phyloP scores from a whole-genome alignment of 2,113 vertebrate genomes.

The Platichthys stellatus region DNA sequence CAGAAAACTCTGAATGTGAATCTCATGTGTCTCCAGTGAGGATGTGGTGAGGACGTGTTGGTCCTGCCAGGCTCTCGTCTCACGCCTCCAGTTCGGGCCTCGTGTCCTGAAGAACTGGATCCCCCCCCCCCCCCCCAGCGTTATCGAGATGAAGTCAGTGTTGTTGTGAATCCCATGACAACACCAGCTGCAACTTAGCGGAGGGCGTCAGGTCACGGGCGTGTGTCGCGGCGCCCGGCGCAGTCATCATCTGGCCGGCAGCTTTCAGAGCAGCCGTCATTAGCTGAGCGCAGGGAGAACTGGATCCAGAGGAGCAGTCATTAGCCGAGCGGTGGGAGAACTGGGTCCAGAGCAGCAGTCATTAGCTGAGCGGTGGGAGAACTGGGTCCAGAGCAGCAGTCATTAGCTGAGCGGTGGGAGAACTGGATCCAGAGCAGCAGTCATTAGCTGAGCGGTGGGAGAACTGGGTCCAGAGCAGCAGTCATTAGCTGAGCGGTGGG shows the following conservation, averaged over 20 bases:
- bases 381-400: too few species aligned
- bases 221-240: constrained; percentile 13
- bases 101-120: constrained; percentile 3
- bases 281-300: too few species aligned
- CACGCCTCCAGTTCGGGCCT: constrained; percentile 7
- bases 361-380: too few species aligned
- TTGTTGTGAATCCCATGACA: constrained; percentile 58
- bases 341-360: neutral
- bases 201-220: constrained; percentile 29
- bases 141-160: constrained; percentile 52
- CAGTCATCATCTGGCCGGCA: constrained; percentile 35
- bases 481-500: too few species aligned
- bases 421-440: neutral
- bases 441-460: constrained; percentile 1
- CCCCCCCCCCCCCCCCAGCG: neutral
- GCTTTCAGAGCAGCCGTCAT: neutral
- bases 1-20: constrained; percentile 29
- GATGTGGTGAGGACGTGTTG: constrained; percentile 30
- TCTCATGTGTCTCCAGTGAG: constrained; percentile 28
- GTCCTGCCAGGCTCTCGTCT: neutral
- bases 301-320: too few species aligned
- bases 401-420: too few species aligned
- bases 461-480: neutral
- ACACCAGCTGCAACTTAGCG: constrained; percentile 33
- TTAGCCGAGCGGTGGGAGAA: constrained; percentile 1